Percentiles rank a stretch among this genome's conserved stretches.
phyloP scores from a whole-genome alignment of 2,888 invertebrate species.

The Alviniconcha strummeri region DNA sequence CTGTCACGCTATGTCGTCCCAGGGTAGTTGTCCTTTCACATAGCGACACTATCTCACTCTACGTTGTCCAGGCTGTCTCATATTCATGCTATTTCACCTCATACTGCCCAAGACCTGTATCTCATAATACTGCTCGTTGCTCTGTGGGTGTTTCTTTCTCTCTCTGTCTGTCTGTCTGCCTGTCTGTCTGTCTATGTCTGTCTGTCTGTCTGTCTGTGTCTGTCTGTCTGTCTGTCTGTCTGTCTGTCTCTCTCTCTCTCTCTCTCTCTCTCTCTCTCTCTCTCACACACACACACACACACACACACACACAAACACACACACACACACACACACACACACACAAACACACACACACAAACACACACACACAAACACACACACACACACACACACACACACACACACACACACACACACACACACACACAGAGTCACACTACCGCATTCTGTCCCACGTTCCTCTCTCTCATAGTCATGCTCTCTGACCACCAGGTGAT shows the following conservation, averaged over 20 bases:
- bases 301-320: background rate
- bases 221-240: background rate
- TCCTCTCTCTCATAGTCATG: background rate
- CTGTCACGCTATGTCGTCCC: background rate
- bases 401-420: background rate
- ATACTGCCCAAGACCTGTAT: background rate
- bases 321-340: background rate
- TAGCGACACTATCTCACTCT: background rate
- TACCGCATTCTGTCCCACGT: background rate
- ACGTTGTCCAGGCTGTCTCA: background rate
- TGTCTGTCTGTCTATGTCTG: background rate
- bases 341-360: background rate
- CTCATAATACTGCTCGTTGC: background rate
- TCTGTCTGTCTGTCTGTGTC: background rate
- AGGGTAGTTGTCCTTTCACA: background rate
- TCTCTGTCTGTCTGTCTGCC: background rate
- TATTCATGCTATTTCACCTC: background rate
- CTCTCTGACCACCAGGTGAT: conserved; percentile 30
- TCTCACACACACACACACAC: background rate
- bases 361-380: background rate
- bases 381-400: background rate
- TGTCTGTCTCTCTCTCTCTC: background rate
- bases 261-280: background rate
- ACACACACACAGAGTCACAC: background rate
- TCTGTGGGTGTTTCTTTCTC: background rate